Evolutionary conservation across 2,113 vertebrate genomes (phyloP).

Genomic region (Variabilichromis moorii): DNA sequence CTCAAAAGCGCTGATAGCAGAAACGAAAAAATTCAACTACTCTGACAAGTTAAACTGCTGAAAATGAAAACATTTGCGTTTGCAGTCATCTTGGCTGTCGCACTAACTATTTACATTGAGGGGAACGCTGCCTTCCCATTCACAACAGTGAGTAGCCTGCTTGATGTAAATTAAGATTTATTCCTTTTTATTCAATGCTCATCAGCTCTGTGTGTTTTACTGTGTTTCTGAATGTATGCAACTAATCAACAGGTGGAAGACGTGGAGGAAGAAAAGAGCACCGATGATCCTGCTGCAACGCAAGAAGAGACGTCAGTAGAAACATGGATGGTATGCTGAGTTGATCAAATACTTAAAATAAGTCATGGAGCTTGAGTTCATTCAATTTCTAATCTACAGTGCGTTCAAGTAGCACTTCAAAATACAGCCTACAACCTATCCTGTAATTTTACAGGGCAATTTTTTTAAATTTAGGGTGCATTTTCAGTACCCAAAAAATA

Average conservation of each 20-base stretch:
- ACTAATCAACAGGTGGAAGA: background rate
- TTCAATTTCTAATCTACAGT: background rate
- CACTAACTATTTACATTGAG: background rate
- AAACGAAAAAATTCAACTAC: background rate
- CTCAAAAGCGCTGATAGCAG: background rate
- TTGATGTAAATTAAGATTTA: background rate
- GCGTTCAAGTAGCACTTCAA: background rate
- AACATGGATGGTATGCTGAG: constrained; percentile 28
- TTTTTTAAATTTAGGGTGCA: background rate
- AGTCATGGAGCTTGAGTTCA: background rate
- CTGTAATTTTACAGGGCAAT: background rate
- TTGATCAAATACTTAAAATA: background rate
- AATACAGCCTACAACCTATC: background rate
- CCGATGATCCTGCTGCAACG: background rate
- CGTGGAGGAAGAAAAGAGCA: background rate
- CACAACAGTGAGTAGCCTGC: background rate
- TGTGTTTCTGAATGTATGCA: background rate
- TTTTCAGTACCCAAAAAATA: background rate
- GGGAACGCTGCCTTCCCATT: background rate
- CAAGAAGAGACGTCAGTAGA: background rate
- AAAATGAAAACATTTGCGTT: background rate
- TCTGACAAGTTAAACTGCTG: background rate
- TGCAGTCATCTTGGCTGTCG: background rate
- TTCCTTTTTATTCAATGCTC: background rate
- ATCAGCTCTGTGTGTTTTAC: background rate